Conservation (phyloP, 2,888 invertebrate genomes). For the Oxystoma pomonae region DNA sequence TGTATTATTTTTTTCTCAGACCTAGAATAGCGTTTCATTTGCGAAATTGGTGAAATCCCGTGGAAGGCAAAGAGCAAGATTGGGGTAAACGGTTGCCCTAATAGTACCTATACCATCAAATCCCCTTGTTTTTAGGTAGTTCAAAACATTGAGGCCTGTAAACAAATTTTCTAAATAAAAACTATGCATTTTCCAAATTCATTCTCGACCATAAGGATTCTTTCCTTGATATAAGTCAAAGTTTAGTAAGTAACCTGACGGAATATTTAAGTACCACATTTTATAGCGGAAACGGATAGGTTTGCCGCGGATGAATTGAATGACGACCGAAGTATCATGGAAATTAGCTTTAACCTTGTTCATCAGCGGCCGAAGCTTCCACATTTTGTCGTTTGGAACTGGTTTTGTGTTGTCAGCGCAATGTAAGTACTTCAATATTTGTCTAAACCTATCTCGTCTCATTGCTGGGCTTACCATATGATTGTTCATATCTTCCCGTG, state of each 20-base stretch:
- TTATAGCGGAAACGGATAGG: slow-evolving; percentile 32
- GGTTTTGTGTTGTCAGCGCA: slow-evolving; percentile 9
- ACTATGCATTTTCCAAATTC: slow-evolving; percentile 3
- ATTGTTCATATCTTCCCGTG: neutral
- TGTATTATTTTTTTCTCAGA: neutral
- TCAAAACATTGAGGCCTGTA: slow-evolving; percentile 6
- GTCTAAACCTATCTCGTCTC: slow-evolving; percentile 9
- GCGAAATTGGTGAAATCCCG: neutral
- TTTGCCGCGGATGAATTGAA: slow-evolving; percentile 31
- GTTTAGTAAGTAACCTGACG: neutral
- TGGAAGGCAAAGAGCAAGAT: neutral
- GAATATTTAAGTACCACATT: slow-evolving; percentile 28
- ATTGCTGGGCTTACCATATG: neutral
- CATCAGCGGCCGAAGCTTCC: slow-evolving; percentile 25
- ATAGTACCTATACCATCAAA: slow-evolving; percentile 7
- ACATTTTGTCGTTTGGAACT: slow-evolving; percentile 11
- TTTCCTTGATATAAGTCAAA: slow-evolving; percentile 11
- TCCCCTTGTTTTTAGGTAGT: neutral
- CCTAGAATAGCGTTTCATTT: neutral
- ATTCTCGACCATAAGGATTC: slow-evolving; percentile 5
- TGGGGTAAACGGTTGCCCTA: slow-evolving; percentile 8
- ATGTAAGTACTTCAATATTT: slow-evolving; percentile 11
- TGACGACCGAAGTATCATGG: slow-evolving; percentile 28
- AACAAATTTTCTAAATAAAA: slow-evolving; percentile 12
- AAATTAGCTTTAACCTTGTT: slow-evolving; percentile 17